Base-by-base conservation (phyloP, 2,113 vertebrate genomes). In the Gopherus flavomarginatus region DNA sequence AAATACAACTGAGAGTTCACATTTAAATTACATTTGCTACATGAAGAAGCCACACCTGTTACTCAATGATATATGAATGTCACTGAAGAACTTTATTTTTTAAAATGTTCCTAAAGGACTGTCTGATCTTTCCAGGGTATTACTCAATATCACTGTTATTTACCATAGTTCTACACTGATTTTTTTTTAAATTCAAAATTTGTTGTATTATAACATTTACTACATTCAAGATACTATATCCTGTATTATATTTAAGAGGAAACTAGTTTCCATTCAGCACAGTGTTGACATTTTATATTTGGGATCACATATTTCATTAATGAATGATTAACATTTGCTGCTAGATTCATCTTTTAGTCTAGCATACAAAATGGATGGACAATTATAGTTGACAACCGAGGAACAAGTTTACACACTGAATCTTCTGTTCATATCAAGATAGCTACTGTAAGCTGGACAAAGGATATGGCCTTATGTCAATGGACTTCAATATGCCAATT, bases 1-100 rank as follows among this genome's bases (percentile, higher is more conserved):
- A 94, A 0, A 0, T 13, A 84, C 69, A 82, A 54, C 59, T 83
- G 54, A 80, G 89, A 90, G 87, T 86, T 3, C 81, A 47, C 69
- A 72, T 85, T 83, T 85, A 47, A 86, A 77, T 78, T 96, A 80
- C 81, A 94, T 62, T 88, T 83, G 83, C 91, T 95, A 92, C 1
- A 0, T 17, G 80, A 83, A 7, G 59, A 79, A 89, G 53, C 35
- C 93, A 86, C 54, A 88, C 27, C 38, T 83, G 57, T 13, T 86
- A 56, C 75, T 94, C 62, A 54, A 38, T n/a, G 3, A 26, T 24
- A 90, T 90, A 56, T 52, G 14, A 80, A 35, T 69, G 35, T 72
- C 65, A 69, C 38, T 54, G 80, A 31, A 47, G 19, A 1, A 21
- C 4, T 21, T 56, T 1, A 5, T 38, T 44, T 89, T 90, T 87